phyloP scores from a whole-genome alignment of 2,113 vertebrate genomes.

The Pterocles burchelli region DNA sequence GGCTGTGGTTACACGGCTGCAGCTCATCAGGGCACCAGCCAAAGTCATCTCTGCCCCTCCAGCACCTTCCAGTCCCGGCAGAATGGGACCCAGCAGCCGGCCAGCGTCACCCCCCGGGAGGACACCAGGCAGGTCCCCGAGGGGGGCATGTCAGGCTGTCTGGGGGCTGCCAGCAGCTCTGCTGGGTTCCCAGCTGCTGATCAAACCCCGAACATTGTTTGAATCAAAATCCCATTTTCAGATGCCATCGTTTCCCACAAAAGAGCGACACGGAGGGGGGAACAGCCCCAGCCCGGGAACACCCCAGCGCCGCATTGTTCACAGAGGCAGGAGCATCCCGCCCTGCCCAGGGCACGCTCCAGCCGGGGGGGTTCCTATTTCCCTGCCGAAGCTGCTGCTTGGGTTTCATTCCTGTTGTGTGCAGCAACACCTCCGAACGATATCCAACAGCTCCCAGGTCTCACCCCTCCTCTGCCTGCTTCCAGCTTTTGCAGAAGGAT shows the following conservation, averaged over 20 bases:
- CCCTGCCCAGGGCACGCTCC: neutral
- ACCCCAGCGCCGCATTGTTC: neutral
- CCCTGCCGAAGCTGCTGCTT: neutral
- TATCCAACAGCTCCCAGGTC: neutral
- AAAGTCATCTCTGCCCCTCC: neutral
- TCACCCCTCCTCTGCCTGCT: neutral
- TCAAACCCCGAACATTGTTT: neutral
- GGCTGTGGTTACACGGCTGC: neutral
- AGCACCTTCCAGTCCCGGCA: neutral
- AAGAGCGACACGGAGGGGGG: neutral
- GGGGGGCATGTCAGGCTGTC: fast-evolving
- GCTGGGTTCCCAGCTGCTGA: neutral
- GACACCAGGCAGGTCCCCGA: neutral
- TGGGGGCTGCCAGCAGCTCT: neutral
- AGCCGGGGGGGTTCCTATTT: neutral
- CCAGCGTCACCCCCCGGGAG: neutral
- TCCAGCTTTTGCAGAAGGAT: neutral
- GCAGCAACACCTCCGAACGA: neutral
- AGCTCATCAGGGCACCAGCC: neutral
- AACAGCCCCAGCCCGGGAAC: neutral
- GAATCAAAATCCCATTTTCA: neutral
- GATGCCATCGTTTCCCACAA: neutral
- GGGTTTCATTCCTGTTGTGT: neutral
- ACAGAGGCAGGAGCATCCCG: neutral
- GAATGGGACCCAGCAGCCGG: neutral